Evolutionary conservation across 64 coral and sea anemone genomes (phyloP), one percentile per base, ranked within the genome.

Genomic region (Stichodactyla mertensii): DNA sequence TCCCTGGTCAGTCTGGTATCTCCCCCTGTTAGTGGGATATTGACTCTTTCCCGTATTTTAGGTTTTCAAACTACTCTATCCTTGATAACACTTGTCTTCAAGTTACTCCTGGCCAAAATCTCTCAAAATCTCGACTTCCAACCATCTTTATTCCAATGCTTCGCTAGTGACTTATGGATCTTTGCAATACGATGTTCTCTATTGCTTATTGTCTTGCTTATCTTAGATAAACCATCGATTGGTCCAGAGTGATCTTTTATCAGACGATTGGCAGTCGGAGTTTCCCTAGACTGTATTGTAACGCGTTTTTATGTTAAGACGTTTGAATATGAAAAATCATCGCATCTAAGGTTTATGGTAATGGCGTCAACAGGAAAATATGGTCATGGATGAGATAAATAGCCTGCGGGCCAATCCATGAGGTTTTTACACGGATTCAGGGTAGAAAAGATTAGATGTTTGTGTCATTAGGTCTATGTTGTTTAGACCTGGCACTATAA

Each of bases 281-380:
- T 45, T 45, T 45, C 36, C 36, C 36, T 45, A 45, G 0, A 45
- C 36, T 23, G 6, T 11, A 74, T 12, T 11, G n/a, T 31, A 6
- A n/a, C 1, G 69, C 27, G 22, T 74, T 23, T 23, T 7, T 74
- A 31, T 28, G 26, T 26, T 11, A n/a, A 23, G 69, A 74, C 1
- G 23, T 74, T 5, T 74, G 69, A 4, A 31, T 10, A 74, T 9
- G 23, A 74, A n/a, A 11, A 10, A 7, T 11, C 27, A 2, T 7
- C 23, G 24, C n/a, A 23, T 13, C 22, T 27, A 2, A 14, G 10
- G 4, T 11, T 74, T 11, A 74, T 74, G 26, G n/a, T 26, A 74
- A 26, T 74, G 69, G 69, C 69, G 69, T 74, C 69, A 31, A 74
- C 69, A 74, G 69, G 16, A 23, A 74, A 31, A 74, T 23, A 74